Conservation (phyloP, 1,140 invertebrate genomes). For the Drosophila bifasciata region DNA sequence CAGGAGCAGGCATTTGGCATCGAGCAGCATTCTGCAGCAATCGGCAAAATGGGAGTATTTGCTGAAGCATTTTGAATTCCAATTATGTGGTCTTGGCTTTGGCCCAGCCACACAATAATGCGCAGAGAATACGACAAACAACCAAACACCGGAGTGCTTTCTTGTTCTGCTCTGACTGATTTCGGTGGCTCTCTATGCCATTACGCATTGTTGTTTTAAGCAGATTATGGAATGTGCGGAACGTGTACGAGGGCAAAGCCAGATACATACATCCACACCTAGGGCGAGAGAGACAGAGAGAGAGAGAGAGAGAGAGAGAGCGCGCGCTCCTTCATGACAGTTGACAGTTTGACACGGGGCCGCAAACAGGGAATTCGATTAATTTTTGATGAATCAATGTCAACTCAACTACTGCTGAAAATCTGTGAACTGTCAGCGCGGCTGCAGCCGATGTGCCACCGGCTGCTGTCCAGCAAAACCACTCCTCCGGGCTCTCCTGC, state of each 20-base stretch:
- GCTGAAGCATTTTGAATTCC: conserved; percentile 17
- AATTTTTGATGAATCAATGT: conserved; percentile 82
- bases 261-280: background rate
- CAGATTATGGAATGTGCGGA: conserved; percentile 58
- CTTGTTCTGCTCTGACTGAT: conserved; percentile 5
- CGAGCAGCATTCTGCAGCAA: background rate
- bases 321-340: conserved; percentile 46
- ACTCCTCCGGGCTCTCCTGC: conserved; percentile 31
- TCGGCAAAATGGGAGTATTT: background rate
- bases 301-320: background rate
- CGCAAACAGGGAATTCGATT: conserved; percentile 69
- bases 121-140: conserved; percentile 22
- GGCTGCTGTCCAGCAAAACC: conserved; percentile 36
- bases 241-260: conserved; percentile 8
- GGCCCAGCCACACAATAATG: conserved; percentile 41
- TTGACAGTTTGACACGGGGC: conserved; percentile 60
- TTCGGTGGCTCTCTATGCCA: conserved; percentile 52
- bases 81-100: conserved; percentile 34
- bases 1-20: background rate
- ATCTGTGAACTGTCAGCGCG: conserved; percentile 72
- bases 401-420: conserved; percentile 79
- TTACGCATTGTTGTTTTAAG: conserved; percentile 68
- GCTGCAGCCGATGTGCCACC: conserved; percentile 11
- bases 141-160: background rate
- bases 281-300: background rate